Evolutionary conservation across 2,113 vertebrate species (phyloP).

Genomic region (Speoplatyrhinus poulsoni): DNA sequence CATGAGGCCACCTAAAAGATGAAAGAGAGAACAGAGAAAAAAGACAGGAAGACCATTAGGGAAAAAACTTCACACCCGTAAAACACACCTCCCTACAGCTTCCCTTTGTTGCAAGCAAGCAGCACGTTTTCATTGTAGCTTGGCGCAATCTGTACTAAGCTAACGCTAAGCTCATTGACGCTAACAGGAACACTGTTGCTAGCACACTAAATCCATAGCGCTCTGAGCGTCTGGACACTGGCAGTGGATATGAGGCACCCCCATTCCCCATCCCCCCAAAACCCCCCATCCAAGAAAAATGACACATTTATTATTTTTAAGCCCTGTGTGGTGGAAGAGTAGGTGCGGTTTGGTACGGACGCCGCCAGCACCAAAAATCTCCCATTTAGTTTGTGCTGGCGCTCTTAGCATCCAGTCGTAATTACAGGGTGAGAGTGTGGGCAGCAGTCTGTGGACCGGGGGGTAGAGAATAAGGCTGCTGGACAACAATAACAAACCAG

Average conservation of each 20-base stretch:
- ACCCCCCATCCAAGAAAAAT: conserved; percentile 70
- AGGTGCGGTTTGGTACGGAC: conserved; percentile 65
- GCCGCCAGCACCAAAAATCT: conserved; percentile 68
- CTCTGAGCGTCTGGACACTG: conserved; percentile 53
- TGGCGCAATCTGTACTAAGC: too few relatives aligned
- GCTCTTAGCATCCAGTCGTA: conserved; percentile 70
- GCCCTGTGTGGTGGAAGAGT: conserved; percentile 70
- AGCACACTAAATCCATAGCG: conserved; percentile 48
- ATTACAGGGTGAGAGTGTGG: conserved; percentile 73
- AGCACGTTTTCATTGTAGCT: too few relatives aligned
- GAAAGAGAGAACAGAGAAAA: conserved; percentile 51
- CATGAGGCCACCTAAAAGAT: conserved; percentile 94
- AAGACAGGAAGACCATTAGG: conserved; percentile 61
- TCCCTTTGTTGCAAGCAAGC: not conserved
- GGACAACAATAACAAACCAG: conserved; percentile 74
- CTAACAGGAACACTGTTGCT: conserved; percentile 27
- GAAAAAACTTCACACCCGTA: conserved; percentile 51
- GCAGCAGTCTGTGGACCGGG: conserved; percentile 60
- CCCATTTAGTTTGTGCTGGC: conserved; percentile 76
- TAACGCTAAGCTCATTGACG: too few relatives aligned
- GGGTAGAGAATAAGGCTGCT: conserved; percentile 56
- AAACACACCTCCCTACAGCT: conserved; percentile 38
- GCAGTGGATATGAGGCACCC: conserved; percentile 33
- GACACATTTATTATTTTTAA: conserved; percentile 76
- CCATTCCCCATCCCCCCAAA: too few relatives aligned